Evolutionary conservation across 2,888 invertebrate species (phyloP), one percentile per base, ranked within the genome.

Genomic region (Aleiodes alternator): DNA sequence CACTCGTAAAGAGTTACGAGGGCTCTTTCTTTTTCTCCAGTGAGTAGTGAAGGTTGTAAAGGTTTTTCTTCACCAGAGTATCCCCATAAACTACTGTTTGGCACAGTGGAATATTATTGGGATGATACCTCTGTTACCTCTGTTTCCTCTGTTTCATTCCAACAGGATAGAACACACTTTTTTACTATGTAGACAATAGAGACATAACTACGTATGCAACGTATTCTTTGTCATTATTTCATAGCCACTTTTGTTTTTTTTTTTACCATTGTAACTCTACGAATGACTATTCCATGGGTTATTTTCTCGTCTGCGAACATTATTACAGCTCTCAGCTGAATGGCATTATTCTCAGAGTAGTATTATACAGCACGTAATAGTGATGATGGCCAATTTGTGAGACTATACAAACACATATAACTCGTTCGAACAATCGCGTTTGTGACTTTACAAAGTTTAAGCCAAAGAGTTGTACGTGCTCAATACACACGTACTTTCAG

Each of bases 1-100:
- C 72, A 69, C 69, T 76, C 76, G 78, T 64, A 59, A 78, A 74
- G 74, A 78, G 74, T 78, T 74, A 74, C 55, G 57, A 16, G 61
- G 56, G 68, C 69, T 43, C 43, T 43, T 69, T 50, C 16, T 69
- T 69, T 71, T 53, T 69, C 55, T 70, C 69, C 38, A 9, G 56
- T 31, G 31, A 64, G 72, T 75, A 43, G 43, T 70, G 23, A 59
- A 70, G 69, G 69, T 69, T 56, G 38, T 69, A 69, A 69, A 69
- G 69, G 56, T 56, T 69, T 69, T 69, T 56, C 69, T 16, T 69
- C 56, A 56, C 14, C 72, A 53, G 73, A 71, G 69, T 71, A 57
- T 69, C 51, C 51, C 55, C 66, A 38, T 75, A 69, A 72, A 75
- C 51, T 31, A 31, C 14, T 9, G 51, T 64, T 57, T 48, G 48